phyloP scores from a whole-genome alignment of 2,797 vertebrate species.

The Salarias fasciatus region DNA sequence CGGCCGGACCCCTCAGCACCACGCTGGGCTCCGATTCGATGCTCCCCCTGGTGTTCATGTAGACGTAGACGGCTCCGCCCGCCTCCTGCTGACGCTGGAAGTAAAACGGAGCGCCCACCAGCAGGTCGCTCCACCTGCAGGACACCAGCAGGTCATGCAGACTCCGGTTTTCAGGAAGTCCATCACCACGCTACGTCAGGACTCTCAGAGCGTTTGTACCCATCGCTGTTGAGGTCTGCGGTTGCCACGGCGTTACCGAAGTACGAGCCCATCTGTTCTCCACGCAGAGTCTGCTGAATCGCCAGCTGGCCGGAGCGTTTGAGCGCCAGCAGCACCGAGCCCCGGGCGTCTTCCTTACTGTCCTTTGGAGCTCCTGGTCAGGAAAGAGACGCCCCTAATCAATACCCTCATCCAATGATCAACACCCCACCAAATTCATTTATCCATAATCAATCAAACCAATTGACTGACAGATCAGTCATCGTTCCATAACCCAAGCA shows the following conservation, averaged over 20 bases:
- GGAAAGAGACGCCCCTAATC: neutral
- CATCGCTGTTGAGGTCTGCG: constrained; percentile 89
- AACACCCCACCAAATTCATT: neutral
- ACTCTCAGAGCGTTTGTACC: constrained; percentile 67
- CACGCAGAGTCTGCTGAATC: constrained; percentile 70
- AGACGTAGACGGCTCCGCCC: constrained; percentile 91
- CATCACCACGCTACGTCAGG: too few relatives aligned
- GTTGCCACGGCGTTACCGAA: constrained; percentile 90
- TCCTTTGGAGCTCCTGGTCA: constrained; percentile 86
- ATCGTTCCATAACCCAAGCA: neutral
- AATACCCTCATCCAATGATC: too few relatives aligned
- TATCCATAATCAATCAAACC: neutral
- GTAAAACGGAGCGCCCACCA: constrained; percentile 91
- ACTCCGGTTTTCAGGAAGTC: too few relatives aligned
- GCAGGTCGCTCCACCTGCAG: constrained; percentile 88
- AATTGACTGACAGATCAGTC: neutral
- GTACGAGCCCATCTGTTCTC: constrained; percentile 91
- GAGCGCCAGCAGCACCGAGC: constrained; percentile 84
- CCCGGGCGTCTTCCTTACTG: constrained; percentile 72
- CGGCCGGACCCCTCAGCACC: constrained; percentile 79
- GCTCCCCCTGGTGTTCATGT: constrained; percentile 86
- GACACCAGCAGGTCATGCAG: too few relatives aligned
- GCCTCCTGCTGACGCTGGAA: constrained; percentile 83
- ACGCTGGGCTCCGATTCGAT: constrained; percentile 68
- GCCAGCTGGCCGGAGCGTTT: constrained; percentile 27